These are phyloP conservation scores for Acrobasis consociella DNA, from an alignment of 2,888 invertebrate species.

Conservation along the genomic window DNA sequence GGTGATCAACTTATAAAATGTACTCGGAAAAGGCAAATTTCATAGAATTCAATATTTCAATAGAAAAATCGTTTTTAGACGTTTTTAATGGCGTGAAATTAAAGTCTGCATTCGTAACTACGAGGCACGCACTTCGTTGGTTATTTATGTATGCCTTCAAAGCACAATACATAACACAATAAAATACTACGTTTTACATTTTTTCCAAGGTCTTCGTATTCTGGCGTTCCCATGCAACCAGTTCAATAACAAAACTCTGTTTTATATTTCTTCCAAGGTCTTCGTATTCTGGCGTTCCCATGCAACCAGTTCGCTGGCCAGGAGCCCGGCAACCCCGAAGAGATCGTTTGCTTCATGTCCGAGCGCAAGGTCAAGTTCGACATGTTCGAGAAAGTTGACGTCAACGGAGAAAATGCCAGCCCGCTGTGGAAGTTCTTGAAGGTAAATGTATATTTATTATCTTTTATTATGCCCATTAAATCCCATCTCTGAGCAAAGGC, in stretches of 20 bases:
- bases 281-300: conserved; percentile 92
- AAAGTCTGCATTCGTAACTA: too few species aligned
- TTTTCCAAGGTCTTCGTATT: conserved; percentile 85
- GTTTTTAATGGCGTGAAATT: too few species aligned
- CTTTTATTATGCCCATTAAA: too few species aligned
- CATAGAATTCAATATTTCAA: too few species aligned
- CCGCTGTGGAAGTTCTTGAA: conserved; percentile 87
- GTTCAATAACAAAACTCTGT: conserved; percentile 67
- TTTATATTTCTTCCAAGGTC: conserved; percentile 68
- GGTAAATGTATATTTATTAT: conserved; percentile 41
- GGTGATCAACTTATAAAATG: too few species aligned
- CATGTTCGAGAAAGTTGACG: conserved; percentile 86
- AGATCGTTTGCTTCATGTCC: conserved; percentile 84
- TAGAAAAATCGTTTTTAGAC: too few species aligned
- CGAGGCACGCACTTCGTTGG: too few species aligned
- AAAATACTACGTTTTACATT: conserved; percentile 10
- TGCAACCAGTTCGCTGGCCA: conserved; percentile 93
- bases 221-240: conserved; percentile 95
- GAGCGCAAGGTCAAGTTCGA: conserved; percentile 86
- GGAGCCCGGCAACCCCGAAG: conserved; percentile 85
- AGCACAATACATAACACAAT: too few species aligned
- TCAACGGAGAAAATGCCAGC: conserved; percentile 85
- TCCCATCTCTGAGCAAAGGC: too few species aligned
- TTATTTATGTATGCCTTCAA: too few species aligned
- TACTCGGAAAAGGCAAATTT: too few species aligned